Percentiles rank a stretch among this genome's conserved stretches.
Evolutionary conservation across 2,113 vertebrate genomes (phyloP).

Genomic region (Nibea coibor): DNA sequence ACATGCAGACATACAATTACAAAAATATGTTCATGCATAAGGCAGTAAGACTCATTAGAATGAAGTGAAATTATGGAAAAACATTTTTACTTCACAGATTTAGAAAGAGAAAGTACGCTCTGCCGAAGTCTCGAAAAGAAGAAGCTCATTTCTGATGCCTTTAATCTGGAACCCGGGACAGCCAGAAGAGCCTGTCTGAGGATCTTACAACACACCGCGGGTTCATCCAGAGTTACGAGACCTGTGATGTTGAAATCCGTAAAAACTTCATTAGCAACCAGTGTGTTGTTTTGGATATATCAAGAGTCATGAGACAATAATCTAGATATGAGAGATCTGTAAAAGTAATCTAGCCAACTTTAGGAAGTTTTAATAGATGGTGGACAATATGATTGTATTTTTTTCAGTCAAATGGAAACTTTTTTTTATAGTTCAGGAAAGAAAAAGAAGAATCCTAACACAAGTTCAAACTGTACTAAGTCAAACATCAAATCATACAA

Average conservation of each 20-base stretch:
- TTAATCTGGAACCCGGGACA: background rate
- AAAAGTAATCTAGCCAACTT: no score
- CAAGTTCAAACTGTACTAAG: background rate
- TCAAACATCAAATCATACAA: background rate
- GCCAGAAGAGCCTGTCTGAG: constrained; percentile 1
- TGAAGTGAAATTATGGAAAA: background rate
- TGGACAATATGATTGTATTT: background rate
- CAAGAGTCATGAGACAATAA: background rate
- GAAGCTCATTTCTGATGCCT: background rate
- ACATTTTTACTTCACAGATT: background rate
- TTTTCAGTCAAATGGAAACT: background rate
- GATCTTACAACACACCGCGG: background rate
- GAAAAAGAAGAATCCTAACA: background rate
- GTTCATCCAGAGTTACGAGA: background rate
- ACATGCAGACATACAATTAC: background rate
- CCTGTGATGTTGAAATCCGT: background rate
- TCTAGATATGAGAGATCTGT: background rate
- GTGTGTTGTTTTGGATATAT: background rate
- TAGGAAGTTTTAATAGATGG: background rate
- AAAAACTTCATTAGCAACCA: background rate
- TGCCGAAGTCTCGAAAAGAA: background rate
- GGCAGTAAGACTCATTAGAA: background rate
- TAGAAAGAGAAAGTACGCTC: background rate
- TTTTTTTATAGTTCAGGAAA: background rate
- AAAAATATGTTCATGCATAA: background rate